These are phyloP conservation scores for Acipenser transmontanus DNA, from an alignment of 2,797 vertebrate genomes.

Conservation along the genomic window DNA sequence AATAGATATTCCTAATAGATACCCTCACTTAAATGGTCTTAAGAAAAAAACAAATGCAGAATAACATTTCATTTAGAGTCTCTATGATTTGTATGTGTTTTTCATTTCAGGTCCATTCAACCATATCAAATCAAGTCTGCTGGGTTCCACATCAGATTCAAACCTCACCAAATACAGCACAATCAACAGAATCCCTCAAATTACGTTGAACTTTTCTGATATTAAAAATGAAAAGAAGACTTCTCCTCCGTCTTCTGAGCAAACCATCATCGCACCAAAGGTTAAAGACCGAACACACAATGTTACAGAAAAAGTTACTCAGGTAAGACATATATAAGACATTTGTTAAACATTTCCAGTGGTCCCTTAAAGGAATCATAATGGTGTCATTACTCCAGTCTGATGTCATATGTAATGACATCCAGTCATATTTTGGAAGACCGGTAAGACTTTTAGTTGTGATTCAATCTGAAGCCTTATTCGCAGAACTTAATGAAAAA, in stretches of 20 bases:
- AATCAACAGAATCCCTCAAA: conserved; percentile 96
- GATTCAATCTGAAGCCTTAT: too few relatives aligned
- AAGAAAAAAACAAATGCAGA: neutral
- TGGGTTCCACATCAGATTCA: conserved; percentile 95
- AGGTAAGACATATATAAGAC: conserved; percentile 61
- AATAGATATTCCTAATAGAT: neutral
- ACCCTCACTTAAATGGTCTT: neutral
- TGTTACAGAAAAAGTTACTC: conserved; percentile 96
- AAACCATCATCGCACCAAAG: conserved; percentile 93
- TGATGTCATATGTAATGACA: too few relatives aligned
- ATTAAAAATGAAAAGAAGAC: conserved; percentile 86
- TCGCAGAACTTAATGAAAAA: too few relatives aligned
- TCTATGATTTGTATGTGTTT: conserved; percentile 7
- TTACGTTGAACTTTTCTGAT: conserved; percentile 93
- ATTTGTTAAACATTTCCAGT: too few relatives aligned
- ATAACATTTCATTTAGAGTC: neutral
- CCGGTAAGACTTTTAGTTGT: too few relatives aligned
- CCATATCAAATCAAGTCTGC: conserved; percentile 91
- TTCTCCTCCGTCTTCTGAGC: conserved; percentile 88
- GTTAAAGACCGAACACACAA: conserved; percentile 98
- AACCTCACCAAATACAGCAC: conserved; percentile 99
- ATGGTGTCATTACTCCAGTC: too few relatives aligned
- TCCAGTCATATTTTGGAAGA: too few relatives aligned
- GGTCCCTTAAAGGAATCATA: too few relatives aligned
- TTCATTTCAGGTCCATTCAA: conserved; percentile 79